phyloP scores from a whole-genome alignment of 1,140 invertebrate species.

The Telenomus remus region DNA sequence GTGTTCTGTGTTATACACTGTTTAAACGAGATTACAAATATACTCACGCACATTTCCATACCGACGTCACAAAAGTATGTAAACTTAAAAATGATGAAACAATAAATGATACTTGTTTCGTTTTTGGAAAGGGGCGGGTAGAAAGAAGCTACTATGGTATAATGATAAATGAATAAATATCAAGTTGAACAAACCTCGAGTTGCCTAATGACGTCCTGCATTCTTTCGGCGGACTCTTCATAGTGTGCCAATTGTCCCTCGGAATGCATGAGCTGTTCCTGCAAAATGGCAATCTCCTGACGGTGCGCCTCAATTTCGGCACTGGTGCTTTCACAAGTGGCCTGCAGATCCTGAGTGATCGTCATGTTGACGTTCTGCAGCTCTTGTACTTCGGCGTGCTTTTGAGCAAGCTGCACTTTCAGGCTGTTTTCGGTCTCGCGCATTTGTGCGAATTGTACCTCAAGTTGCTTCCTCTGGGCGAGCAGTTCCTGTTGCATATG shows the following conservation, averaged over 20 bases:
- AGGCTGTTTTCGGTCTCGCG: constrained; percentile 74
- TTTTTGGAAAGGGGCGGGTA: too few species aligned
- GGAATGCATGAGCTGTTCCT: constrained; percentile 69
- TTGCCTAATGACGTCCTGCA: constrained; percentile 77
- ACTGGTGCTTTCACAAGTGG: constrained; percentile 71
- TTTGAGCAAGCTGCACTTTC: constrained; percentile 73
- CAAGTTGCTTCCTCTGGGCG: constrained; percentile 76
- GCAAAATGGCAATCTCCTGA: constrained; percentile 73
- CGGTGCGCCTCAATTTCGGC: constrained; percentile 72
- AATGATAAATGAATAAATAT: too few species aligned
- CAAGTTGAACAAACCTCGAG: constrained; percentile 74
- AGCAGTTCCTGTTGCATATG: constrained; percentile 74
- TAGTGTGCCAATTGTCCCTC: constrained; percentile 68
- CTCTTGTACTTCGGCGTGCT: constrained; percentile 76
- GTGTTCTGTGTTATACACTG: constrained; percentile 12
- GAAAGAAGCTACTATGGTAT: too few species aligned
- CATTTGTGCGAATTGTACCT: constrained; percentile 74
- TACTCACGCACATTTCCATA: constrained; percentile 58
- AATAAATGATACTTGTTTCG: constrained; percentile 16
- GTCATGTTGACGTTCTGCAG: constrained; percentile 72
- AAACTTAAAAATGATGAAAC: constrained; percentile 56
- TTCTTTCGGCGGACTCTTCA: constrained; percentile 65
- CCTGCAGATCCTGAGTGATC: constrained; percentile 73
- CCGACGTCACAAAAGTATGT: constrained; percentile 56
- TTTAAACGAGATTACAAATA: constrained; percentile 38